Evolutionary conservation across 2,888 invertebrate species (phyloP).

Genomic region (Synanthedon tipuliformis): DNA sequence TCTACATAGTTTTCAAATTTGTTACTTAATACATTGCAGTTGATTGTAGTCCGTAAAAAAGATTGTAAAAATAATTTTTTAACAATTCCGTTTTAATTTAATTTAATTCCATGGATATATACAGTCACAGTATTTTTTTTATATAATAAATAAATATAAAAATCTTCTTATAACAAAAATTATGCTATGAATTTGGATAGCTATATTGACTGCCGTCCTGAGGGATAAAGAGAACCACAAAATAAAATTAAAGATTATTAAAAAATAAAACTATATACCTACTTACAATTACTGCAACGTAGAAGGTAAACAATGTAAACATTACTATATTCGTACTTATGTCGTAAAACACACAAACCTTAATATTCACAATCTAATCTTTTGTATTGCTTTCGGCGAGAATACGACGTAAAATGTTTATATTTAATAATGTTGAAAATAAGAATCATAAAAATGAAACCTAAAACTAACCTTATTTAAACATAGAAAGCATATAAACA

Average conservation of each 20-base stretch:
- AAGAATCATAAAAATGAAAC: background rate
- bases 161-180: too few relatives aligned
- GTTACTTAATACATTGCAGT: constrained; percentile 18
- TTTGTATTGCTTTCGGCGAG: constrained; percentile 29
- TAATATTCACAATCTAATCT: constrained; percentile 20
- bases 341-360: constrained; percentile 15
- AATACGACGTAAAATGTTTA: constrained; percentile 20
- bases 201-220: too few relatives aligned
- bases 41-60: constrained; percentile 6
- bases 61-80: too few relatives aligned
- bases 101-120: too few relatives aligned
- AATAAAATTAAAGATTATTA: too few relatives aligned
- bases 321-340: constrained; percentile 24
- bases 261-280: too few relatives aligned
- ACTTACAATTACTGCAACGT: constrained; percentile 16
- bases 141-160: too few relatives aligned
- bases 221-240: too few relatives aligned
- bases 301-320: constrained; percentile 10
- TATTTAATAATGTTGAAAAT: background rate
- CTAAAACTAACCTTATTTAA: background rate
- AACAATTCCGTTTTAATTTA: too few relatives aligned
- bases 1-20: constrained; percentile 25
- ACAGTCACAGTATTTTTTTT: too few relatives aligned
- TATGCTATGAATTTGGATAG: too few relatives aligned
- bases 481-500: background rate